These are phyloP conservation scores for Alouatta palliata DNA, from an alignment of 2,113 vertebrate species.

Conservation along the genomic window DNA sequence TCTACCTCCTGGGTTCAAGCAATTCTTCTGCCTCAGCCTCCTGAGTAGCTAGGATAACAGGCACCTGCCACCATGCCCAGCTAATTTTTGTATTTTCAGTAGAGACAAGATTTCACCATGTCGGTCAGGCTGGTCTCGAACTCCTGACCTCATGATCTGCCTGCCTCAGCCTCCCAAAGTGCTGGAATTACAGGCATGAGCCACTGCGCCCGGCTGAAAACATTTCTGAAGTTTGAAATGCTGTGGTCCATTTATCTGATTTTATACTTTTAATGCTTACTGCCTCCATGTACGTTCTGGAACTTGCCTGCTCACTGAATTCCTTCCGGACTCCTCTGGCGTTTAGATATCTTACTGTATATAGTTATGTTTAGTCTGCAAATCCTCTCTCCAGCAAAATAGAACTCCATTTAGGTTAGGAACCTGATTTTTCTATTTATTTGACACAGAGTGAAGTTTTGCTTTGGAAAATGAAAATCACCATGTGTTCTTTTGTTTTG, in stretches of 20 bases:
- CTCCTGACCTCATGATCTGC: too few species aligned
- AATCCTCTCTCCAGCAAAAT: not conserved
- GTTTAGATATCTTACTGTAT: not conserved
- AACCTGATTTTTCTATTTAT: not conserved
- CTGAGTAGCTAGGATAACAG: too few species aligned
- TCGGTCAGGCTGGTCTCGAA: too few species aligned
- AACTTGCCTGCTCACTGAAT: not conserved
- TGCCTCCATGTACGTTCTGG: not conserved
- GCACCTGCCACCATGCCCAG: too few species aligned
- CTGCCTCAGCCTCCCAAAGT: too few species aligned
- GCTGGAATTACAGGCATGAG: too few species aligned
- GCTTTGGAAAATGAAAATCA: not conserved
- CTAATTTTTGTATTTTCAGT: too few species aligned
- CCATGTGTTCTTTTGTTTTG: not conserved
- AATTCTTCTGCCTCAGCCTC: too few species aligned
- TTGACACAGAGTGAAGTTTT: conserved; percentile 19
- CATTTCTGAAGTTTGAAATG: not conserved
- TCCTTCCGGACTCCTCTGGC: not conserved
- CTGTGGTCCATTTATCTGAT: not conserved
- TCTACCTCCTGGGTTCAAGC: too few species aligned
- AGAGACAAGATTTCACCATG: too few species aligned
- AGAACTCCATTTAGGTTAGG: not conserved
- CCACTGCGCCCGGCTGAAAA: not conserved
- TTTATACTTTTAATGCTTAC: not conserved
- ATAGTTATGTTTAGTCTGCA: not conserved